These are phyloP conservation scores for Vireo altiloquus DNA, from an alignment of 2,113 vertebrate species.

Conservation along the genomic window DNA sequence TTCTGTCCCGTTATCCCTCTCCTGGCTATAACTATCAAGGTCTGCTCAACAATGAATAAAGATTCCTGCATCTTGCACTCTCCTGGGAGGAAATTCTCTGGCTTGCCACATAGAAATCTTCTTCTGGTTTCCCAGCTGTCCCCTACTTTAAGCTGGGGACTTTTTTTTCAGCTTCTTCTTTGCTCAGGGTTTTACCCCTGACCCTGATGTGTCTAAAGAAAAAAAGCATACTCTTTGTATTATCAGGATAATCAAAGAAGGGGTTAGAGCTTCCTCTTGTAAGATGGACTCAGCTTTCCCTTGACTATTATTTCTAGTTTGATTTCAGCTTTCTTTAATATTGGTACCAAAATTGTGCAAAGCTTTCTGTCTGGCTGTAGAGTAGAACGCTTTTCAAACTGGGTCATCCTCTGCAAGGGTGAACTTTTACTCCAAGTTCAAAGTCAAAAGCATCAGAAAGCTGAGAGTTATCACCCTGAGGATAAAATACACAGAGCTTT, in stretches of 20 bases:
- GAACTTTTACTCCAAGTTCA: not conserved
- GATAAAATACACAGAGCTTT: not conserved
- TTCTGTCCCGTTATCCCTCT: not conserved
- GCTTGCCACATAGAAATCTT: not conserved
- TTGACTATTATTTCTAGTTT: not conserved
- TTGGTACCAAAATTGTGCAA: not conserved
- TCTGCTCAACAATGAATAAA: not conserved
- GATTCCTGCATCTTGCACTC: not conserved
- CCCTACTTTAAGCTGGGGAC: not conserved
- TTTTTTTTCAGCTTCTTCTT: not conserved
- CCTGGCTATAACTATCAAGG: not conserved
- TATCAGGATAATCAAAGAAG: not conserved
- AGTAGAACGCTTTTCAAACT: not conserved
- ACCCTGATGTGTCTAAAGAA: not conserved
- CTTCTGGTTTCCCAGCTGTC: not conserved
- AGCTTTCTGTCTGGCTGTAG: not conserved
- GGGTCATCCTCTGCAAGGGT: not conserved
- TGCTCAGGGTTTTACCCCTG: not conserved
- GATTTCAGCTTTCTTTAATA: not conserved
- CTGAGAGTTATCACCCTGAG: not conserved
- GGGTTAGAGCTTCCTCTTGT: not conserved
- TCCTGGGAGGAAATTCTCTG: not conserved
- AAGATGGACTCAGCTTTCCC: not conserved
- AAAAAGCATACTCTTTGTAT: not conserved
- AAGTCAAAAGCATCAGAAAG: conserved; percentile 4